These are phyloP conservation scores for Oryzias sinensis DNA, from an alignment of 2,797 vertebrate genomes.

Conservation along the genomic window DNA sequence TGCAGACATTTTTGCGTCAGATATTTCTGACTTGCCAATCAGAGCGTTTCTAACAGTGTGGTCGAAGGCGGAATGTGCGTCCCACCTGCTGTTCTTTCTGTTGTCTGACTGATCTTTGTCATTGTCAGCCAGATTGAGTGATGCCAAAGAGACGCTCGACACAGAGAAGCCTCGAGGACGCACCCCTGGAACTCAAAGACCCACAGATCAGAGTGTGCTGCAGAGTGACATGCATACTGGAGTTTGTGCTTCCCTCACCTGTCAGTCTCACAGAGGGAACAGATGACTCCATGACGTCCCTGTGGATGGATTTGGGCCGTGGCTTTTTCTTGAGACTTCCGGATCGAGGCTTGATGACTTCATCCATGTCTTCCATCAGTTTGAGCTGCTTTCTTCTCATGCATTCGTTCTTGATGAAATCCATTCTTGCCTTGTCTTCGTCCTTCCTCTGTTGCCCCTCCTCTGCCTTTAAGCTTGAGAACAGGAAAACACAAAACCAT, in stretches of 20 bases:
- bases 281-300: slow-evolving; percentile 88
- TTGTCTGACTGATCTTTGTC: slow-evolving; percentile 88
- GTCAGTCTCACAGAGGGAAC: slow-evolving; percentile 82
- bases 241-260: slow-evolving; percentile 70
- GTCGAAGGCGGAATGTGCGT: neutral
- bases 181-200: slow-evolving; percentile 75
- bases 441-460: slow-evolving; percentile 94
- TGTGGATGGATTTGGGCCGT: slow-evolving; percentile 94
- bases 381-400: slow-evolving; percentile 93
- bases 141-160: slow-evolving; percentile 93
- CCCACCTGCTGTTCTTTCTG: slow-evolving; percentile 91
- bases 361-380: slow-evolving; percentile 94
- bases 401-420: slow-evolving; percentile 93
- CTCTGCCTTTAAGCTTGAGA: slow-evolving; percentile 86
- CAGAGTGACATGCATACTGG: too few species aligned
- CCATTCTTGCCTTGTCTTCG: slow-evolving; percentile 87
- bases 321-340: slow-evolving; percentile 89
- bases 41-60: neutral
- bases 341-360: slow-evolving; percentile 87
- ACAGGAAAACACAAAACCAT: too few species aligned
- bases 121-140: slow-evolving; percentile 89
- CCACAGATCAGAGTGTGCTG: slow-evolving; percentile 18
- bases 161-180: slow-evolving; percentile 88
- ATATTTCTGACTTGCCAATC: neutral
- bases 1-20: neutral